Conservation (phyloP, 2,797 vertebrate species). For the Squalus acanthias region DNA sequence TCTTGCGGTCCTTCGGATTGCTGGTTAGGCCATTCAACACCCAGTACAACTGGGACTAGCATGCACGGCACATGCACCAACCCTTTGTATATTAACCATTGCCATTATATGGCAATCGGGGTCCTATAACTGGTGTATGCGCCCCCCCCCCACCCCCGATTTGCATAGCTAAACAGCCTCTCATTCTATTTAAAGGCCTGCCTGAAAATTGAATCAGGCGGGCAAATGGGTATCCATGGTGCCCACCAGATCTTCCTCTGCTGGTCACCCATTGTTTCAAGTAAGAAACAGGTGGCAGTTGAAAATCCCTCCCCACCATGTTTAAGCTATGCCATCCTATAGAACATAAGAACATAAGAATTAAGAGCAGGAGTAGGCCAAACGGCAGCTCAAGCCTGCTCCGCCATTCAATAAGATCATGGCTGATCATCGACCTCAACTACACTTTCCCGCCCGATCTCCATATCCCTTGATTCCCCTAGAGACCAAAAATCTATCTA, state of each 20-base stretch:
- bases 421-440: too few relatives aligned
- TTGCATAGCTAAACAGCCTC: background rate
- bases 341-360: too few relatives aligned
- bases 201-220: background rate
- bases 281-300: background rate
- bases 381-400: too few relatives aligned
- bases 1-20: background rate
- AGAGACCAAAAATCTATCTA: too few relatives aligned
- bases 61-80: background rate
- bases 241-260: background rate
- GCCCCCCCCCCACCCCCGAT: too few relatives aligned
- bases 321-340: background rate
- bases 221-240: background rate
- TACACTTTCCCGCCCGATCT: too few relatives aligned
- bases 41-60: background rate
- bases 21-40: background rate
- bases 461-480: too few relatives aligned
- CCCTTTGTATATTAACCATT: background rate
- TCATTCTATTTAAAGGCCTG: background rate
- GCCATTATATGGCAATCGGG: background rate
- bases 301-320: background rate
- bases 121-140: background rate
- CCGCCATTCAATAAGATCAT: too few relatives aligned
- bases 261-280: background rate
- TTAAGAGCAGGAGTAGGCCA: too few relatives aligned